Base-by-base conservation (phyloP, 2,888 invertebrate genomes). In the Parnassius orleans region DNA sequence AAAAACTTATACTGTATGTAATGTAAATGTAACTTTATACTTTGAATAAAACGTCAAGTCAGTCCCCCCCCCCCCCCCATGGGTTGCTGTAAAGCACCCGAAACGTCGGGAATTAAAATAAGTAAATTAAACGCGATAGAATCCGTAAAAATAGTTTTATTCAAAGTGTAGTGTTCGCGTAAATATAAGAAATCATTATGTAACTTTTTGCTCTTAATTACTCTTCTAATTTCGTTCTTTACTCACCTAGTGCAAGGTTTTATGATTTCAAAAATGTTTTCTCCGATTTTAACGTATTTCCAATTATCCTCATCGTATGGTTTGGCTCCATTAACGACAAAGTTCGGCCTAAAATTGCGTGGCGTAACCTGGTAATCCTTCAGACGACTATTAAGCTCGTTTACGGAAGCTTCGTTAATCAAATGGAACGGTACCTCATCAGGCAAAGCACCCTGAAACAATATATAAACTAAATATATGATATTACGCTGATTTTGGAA, bases 221-320 rank as follows among this genome's bases (percentile, higher is more conserved):
- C 33, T 33, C 7, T 33, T 33, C 33, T 33, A 33, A 33, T 33
- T 41, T 24, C 9, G 12, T 19, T 53, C 12, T 41, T 24, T 24
- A 41, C 58, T 56, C 12, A 93, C 92, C 95, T 93, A 0, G 93
- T 92, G 73, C 95, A 95, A 0, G 94, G 94, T 75, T 94, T 94
- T 19, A 95, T 83, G 65, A 93, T 92, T 75, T 94, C 92, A 73
- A 95, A 94, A 55, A 94, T 72, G 11, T 93, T 92, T 7, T 93
- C 85, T 9, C 95, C 95, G 60, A 96, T 94, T 78, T 93, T 94
- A 5, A 96, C 78, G 87, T 94, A 96, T 60, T 93, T 92, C 95
- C 95, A 96, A 9, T 86, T 80, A 72, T 96, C 96, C 80, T 96
- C 95, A 2, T 93, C 94, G 71, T 92, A 94, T 0, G 95, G 80